phyloP scores from a whole-genome alignment of 2,888 invertebrate genomes.

The Ferdinandea cuprea region DNA sequence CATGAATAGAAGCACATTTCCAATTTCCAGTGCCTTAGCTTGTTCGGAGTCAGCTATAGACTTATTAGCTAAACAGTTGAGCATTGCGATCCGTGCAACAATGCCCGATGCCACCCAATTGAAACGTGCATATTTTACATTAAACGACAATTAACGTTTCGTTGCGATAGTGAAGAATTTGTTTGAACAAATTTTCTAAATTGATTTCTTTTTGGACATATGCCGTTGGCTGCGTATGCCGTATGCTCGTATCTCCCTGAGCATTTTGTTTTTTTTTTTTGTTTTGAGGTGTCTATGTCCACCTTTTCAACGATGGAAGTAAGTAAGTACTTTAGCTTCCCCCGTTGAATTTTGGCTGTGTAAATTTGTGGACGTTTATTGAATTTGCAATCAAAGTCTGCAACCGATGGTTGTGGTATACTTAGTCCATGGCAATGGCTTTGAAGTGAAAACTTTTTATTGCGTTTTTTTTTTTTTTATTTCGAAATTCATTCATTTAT shows the following conservation, averaged over 20 bases:
- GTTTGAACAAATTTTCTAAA: conserved; percentile 61
- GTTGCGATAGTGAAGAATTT: conserved; percentile 32
- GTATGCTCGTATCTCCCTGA: conserved; percentile 24
- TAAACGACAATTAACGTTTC: conserved; percentile 59
- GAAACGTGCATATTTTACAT: conserved; percentile 63
- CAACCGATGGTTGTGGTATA: too few relatives aligned
- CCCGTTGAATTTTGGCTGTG: conserved; percentile 25
- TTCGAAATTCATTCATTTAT: conserved; percentile 52
- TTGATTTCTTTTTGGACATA: conserved; percentile 66
- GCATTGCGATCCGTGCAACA: conserved; percentile 54
- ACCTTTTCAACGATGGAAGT: conserved; percentile 8
- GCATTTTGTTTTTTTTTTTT: not conserved
- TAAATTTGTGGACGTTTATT: conserved; percentile 29
- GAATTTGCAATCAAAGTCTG: conserved; percentile 64
- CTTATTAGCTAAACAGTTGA: conserved; percentile 36
- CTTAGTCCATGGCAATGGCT: conserved; percentile 56
- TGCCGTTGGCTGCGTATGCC: conserved; percentile 29
- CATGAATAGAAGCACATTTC: conserved; percentile 38
- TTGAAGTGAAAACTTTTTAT: conserved; percentile 68
- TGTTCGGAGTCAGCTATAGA: not conserved
- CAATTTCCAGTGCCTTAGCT: conserved; percentile 2
- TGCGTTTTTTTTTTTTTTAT: conserved; percentile 32
- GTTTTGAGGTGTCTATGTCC: not conserved
- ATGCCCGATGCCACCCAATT: conserved; percentile 65
- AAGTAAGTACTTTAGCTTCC: conserved; percentile 5